phyloP scores from a whole-genome alignment of 2,797 vertebrate genomes.

The Eulemur mongoz region DNA sequence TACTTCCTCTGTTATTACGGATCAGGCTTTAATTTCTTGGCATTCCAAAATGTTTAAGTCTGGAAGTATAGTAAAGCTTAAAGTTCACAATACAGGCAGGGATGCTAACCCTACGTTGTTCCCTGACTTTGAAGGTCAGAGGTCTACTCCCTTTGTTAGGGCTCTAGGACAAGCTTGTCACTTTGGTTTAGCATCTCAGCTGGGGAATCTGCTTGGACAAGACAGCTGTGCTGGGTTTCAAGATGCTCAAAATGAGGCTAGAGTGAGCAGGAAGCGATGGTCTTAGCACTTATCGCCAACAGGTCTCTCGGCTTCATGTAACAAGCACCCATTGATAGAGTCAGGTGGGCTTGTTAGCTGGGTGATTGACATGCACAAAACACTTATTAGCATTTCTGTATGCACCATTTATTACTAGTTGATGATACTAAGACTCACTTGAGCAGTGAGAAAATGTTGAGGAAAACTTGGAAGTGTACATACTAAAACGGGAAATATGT shows the following conservation, averaged over 20 bases:
- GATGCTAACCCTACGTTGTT: background rate
- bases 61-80: background rate
- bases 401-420: background rate
- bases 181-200: background rate
- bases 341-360: background rate
- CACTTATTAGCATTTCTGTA: background rate
- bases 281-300: background rate
- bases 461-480: background rate
- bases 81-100: background rate
- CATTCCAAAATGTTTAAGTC: conserved; percentile 5
- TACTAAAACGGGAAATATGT: background rate
- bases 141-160: background rate
- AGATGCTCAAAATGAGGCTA: background rate
- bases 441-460: background rate
- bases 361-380: background rate
- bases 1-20: background rate
- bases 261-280: background rate
- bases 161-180: background rate
- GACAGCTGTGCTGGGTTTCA: background rate
- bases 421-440: background rate
- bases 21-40: background rate
- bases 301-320: background rate
- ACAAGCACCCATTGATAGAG: background rate
- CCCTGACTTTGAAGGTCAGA: background rate
- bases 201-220: background rate